Evolutionary conservation across 2,888 invertebrate genomes (phyloP).

Genomic region (Volucella inflata): DNA sequence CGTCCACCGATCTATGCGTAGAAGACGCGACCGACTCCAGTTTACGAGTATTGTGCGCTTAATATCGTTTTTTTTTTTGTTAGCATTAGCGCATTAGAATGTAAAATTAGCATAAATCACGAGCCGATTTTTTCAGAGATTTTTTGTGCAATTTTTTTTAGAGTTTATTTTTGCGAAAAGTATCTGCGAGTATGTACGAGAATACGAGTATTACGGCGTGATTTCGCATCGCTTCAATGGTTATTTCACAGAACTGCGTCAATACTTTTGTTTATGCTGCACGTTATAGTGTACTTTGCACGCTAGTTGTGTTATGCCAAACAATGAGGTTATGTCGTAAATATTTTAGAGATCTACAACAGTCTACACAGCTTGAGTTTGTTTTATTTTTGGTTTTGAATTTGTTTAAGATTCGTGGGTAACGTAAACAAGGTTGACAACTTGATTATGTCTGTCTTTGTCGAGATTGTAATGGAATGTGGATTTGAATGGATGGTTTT

Average conservation of each 20-base stretch:
- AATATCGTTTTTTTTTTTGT: conserved; percentile 29
- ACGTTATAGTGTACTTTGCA: not conserved
- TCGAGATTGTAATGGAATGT: too few relatives aligned
- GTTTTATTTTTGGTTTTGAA: not conserved
- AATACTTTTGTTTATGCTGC: conserved; percentile 4
- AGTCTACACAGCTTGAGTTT: not conserved
- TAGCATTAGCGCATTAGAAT: conserved; percentile 56
- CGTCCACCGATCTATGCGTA: conserved; percentile 18
- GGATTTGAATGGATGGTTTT: too few relatives aligned
- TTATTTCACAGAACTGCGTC: not conserved
- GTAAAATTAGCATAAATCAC: conserved; percentile 62
- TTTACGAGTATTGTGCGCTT: conserved; percentile 27
- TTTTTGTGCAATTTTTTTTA: too few relatives aligned
- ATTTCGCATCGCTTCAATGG: conserved; percentile 12
- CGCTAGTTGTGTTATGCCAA: not conserved
- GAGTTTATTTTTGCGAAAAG: not conserved
- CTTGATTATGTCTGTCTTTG: too few relatives aligned
- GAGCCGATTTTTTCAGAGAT: conserved; percentile 7
- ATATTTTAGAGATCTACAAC: not conserved
- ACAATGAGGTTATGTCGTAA: not conserved
- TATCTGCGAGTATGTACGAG: not conserved
- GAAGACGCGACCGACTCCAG: not conserved
- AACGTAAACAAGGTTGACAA: not conserved
- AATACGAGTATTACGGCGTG: not conserved
- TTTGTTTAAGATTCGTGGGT: not conserved